Conservation (phyloP, 2,113 vertebrate genomes). For the Mola mola region DNA sequence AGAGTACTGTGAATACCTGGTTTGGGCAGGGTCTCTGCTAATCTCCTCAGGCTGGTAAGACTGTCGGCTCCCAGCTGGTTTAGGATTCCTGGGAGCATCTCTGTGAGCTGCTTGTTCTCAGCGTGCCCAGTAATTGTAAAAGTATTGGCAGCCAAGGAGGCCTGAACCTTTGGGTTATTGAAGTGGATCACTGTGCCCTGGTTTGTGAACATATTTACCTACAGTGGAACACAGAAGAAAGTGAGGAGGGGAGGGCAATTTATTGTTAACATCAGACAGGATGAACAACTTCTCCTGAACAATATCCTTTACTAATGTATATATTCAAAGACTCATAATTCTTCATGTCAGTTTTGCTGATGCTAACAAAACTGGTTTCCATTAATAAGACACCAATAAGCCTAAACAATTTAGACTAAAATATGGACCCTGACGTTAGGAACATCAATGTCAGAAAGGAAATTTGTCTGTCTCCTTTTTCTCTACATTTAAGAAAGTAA, state of each 20-base stretch:
- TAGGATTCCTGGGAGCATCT: constrained; percentile 97
- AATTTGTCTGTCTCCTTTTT: neutral
- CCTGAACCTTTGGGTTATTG: constrained; percentile 98
- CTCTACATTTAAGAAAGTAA: neutral
- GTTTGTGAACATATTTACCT: constrained; percentile 99
- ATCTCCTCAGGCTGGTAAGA: constrained; percentile 92
- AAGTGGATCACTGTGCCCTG: constrained; percentile 98
- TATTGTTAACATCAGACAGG: neutral
- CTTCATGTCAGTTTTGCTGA: no score
- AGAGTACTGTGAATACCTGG: constrained; percentile 76
- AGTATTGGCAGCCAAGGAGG: constrained; percentile 95
- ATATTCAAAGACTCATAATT: no score
- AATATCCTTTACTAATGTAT: no score
- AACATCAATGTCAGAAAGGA: neutral
- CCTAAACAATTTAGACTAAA: no score
- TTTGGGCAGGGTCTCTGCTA: constrained; percentile 94
- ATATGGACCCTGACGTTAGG: neutral
- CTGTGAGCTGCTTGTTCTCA: constrained; percentile 97
- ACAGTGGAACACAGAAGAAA: neutral
- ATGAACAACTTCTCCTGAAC: no score
- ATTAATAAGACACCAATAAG: no score
- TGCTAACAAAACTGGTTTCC: no score
- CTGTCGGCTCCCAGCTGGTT: constrained; percentile 97
- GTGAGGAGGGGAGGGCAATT: no score
- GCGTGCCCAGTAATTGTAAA: constrained; percentile 97